Base-by-base conservation (phyloP, 2,797 vertebrate genomes). In the Pristis pectinata region DNA sequence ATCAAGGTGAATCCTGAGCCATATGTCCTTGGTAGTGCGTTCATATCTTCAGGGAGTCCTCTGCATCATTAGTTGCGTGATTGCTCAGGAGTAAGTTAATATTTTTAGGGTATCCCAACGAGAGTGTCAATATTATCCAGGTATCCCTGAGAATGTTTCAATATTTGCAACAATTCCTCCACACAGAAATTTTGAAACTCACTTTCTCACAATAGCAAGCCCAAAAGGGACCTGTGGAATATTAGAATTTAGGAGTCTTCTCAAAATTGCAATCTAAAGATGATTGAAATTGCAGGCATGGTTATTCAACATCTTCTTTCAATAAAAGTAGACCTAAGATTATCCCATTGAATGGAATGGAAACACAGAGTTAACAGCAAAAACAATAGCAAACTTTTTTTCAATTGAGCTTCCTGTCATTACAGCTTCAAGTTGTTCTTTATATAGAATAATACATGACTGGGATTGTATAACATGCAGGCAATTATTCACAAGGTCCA, bases 381-480 rank as follows among this genome's bases (percentile, higher is more conserved):
- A 74, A 94, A 94, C 70, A 94, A 94, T 76, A 34, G 87, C n/a
- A 41, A 89, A 67, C n/a, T 67, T 67, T 74, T 30, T 79, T 82
- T n/a, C 17, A 53, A 94, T n/a, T 91, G 30, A 56, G 44, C 92
- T 76, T 56, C 24, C 67, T 53, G 41, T 94, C 92, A 49, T 74
- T 74, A 76, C 44, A 56, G 44, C 15, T 94, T 17, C 27, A 56
- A 76, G 44, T n/a, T 53, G 49, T 76, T 19, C 44, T 94, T 94
- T 94, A 76, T 94, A 94, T 76, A 94, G 92, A 76, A 94, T 76
- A 76, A 56, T 56, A 74, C 30, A 94, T 53, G 41, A 19, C 70
- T n/a, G 49, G 49, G 41, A 56, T 70, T 94, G 92, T 53, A 74
- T 7, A 34, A 34, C 72, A 76, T 74, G 70, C 13, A 13, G 2